Evolutionary conservation across 2,113 vertebrate species (phyloP).

Genomic region (Perccottus glenii): DNA sequence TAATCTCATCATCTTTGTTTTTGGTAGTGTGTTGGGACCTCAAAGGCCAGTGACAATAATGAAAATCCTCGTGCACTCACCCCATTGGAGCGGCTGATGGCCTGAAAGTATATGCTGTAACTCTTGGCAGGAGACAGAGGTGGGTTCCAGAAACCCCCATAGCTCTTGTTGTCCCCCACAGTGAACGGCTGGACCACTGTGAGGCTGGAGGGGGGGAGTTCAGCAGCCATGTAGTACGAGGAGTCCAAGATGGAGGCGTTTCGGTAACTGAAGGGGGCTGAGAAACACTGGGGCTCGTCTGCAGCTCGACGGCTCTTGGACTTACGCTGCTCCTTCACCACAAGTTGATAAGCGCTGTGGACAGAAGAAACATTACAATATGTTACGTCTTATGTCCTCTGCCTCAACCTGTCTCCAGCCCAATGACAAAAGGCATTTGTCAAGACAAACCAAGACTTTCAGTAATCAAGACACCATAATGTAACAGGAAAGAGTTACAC

Average conservation of each 20-base stretch:
- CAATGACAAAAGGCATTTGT: too few relatives aligned
- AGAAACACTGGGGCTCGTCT: constrained; percentile 89
- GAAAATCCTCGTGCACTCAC: constrained; percentile 75
- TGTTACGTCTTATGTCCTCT: too few relatives aligned
- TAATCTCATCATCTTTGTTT: too few relatives aligned
- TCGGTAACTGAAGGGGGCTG: constrained; percentile 88
- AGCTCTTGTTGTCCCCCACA: constrained; percentile 96
- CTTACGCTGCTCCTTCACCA: constrained; percentile 92
- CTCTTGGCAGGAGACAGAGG: constrained; percentile 94
- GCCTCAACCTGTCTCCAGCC: too few relatives aligned
- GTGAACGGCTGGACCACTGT: constrained; percentile 91
- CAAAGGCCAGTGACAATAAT: too few relatives aligned
- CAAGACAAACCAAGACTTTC: too few relatives aligned
- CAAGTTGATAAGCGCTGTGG: constrained; percentile 91
- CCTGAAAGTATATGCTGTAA: constrained; percentile 98
- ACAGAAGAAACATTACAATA: background rate
- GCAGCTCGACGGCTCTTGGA: constrained; percentile 91
- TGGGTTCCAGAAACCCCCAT: constrained; percentile 96
- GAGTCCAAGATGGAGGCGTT: constrained; percentile 90
- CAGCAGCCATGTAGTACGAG: constrained; percentile 92
- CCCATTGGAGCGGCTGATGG: constrained; percentile 94
- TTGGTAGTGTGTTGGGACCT: too few relatives aligned
- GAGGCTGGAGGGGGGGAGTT: constrained; percentile 89
- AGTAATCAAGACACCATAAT: too few relatives aligned
- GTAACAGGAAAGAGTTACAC: too few relatives aligned